Percentiles rank a stretch among this genome's conserved stretches.
Evolutionary conservation across 2,888 invertebrate species (phyloP).

Genomic region (Agrochola lychnidis): DNA sequence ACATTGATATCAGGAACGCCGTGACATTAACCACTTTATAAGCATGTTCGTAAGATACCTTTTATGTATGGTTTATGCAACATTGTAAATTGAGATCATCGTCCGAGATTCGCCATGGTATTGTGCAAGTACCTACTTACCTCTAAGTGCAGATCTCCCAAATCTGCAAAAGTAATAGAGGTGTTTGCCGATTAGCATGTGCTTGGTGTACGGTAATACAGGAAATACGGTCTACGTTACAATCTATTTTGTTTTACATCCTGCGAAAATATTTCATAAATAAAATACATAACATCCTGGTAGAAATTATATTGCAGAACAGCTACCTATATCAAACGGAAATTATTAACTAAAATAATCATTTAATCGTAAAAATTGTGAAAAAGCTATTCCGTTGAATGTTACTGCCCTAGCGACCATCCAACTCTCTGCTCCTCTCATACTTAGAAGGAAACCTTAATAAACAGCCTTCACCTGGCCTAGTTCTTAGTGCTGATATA

Average conservation of each 20-base stretch:
- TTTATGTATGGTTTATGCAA: conserved; percentile 63
- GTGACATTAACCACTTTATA: conserved; percentile 74
- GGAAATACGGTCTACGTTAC: conserved; percentile 7
- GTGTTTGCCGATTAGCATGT: conserved; percentile 15
- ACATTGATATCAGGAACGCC: conserved; percentile 64
- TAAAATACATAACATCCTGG: conserved; percentile 25
- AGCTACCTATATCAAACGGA: background rate
- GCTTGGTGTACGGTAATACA: background rate
- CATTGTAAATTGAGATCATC: conserved; percentile 78
- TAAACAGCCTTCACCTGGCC: background rate
- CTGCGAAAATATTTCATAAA: conserved; percentile 22
- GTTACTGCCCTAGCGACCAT: background rate
- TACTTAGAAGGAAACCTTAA: background rate
- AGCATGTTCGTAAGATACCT: conserved; percentile 65
- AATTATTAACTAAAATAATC: background rate
- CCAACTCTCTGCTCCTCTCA: background rate
- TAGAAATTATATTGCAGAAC: conserved; percentile 5
- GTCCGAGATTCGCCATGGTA: conserved; percentile 73
- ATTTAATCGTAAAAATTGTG: background rate
- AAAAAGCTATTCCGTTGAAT: background rate
- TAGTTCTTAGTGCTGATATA: background rate
- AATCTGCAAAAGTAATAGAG: conserved; percentile 30
- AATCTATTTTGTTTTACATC: conserved; percentile 35
- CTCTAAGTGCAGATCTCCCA: conserved; percentile 15
- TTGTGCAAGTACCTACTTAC: conserved; percentile 50